phyloP scores from a whole-genome alignment of 2,888 invertebrate genomes.

The Pterostichus niger region DNA sequence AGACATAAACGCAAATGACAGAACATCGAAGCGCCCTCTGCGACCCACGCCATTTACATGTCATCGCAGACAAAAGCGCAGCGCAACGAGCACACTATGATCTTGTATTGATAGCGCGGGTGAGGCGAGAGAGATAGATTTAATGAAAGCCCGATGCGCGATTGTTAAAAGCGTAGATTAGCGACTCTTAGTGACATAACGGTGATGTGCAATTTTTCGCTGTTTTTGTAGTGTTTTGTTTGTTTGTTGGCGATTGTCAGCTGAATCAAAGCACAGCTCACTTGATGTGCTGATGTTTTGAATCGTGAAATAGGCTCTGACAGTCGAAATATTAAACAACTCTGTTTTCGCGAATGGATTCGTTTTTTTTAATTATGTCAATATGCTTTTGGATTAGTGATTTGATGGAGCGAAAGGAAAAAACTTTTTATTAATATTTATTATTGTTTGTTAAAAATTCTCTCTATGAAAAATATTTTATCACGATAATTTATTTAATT shows the following conservation, averaged over 20 bases:
- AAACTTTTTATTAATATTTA: conserved; percentile 42
- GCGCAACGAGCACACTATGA: conserved; percentile 13
- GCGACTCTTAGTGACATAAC: conserved; percentile 3
- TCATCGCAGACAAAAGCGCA: conserved; percentile 13
- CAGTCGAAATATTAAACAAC: background rate
- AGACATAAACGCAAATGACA: background rate
- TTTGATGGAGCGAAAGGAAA: conserved; percentile 25
- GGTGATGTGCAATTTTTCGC: background rate
- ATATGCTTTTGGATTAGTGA: conserved; percentile 35
- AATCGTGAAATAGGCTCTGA: background rate
- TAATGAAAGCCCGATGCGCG: conserved; percentile 1
- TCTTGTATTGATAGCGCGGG: conserved; percentile 42
- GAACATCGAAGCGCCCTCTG: background rate
- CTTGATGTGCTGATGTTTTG: conserved; percentile 28
- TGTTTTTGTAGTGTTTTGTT: background rate
- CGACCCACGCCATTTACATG: too few relatives aligned
- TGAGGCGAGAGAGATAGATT: background rate
- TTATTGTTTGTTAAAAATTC: conserved; percentile 50
- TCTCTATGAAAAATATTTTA: conserved; percentile 52
- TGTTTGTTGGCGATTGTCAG: conserved; percentile 5
- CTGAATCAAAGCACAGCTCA: conserved; percentile 44
- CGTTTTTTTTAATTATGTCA: conserved; percentile 46
- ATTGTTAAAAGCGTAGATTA: conserved; percentile 32
- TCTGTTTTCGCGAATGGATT: background rate
- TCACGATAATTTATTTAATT: conserved; percentile 49